Evolutionary conservation across 2,888 invertebrate species (phyloP), one percentile per base, ranked within the genome.

Genomic region (Amphipyra tragopoginis): DNA sequence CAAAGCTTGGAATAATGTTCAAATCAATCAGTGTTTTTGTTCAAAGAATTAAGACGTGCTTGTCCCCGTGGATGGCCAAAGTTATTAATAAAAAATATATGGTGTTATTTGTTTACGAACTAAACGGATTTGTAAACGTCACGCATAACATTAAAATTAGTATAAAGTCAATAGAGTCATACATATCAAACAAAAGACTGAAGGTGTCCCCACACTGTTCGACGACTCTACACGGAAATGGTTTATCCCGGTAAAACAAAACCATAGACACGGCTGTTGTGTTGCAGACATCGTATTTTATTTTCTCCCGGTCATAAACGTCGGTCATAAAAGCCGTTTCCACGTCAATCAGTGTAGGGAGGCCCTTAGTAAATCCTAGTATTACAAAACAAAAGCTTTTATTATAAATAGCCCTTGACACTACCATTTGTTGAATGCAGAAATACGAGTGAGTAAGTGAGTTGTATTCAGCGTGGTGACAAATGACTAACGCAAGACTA

Each of bases 401-500:
- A 55, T 13, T 34, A 48, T 5, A 42, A 5, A 29, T 36, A 11
- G 21, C 61, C 15, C 29, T 36, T 33, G 2, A 40, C 11, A 62
- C n/a, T 14, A 14, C n/a, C 40, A 15, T 57, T 68, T 52, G 43
- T 49, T 53, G 5, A 6, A 7, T 29, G 7, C n/a, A 43, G 3
- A 26, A 51, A 44, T 11, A 36, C 21, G 49, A 50, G 39, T 55
- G 54, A 55, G 39, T 63, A 48, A 53, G 26, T 34, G 11, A 39
- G 26, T 51, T 42, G 26, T 14, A 56, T 21, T 33, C 36, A 34
- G 39, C 54, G 40, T 43, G 38, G 45, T 56, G 53, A 71, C 38
- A 42, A 57, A 62, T 71, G 71, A 71, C 56, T 71, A 65, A 71
- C 45, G 21, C 34, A 40, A n/a, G 13, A 5, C 14, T 5, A 44